Base-by-base conservation (phyloP, 2,113 vertebrate species). In the Diglossa brunneiventris region DNA sequence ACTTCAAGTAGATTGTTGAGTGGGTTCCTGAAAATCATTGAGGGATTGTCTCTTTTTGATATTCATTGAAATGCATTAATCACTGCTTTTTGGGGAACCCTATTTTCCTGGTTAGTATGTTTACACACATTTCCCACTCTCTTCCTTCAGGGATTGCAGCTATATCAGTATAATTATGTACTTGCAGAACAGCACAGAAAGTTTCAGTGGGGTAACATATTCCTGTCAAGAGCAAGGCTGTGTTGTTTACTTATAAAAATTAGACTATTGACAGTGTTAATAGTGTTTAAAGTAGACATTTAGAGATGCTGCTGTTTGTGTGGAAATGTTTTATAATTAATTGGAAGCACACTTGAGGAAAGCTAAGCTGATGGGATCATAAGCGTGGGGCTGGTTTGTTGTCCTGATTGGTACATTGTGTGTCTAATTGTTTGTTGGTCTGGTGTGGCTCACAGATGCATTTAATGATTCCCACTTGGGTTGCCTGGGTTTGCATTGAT, bases 381-480 rank as follows among this genome's bases (percentile, higher is more conserved):
- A 86, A 84, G 62, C 75, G n/a, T 74, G 24, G 83, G 86, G 67
- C 76, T 83, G 67, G 44, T 74, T 94, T 96, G 52, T 90, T 96
- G 82, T 94, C 56, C 94, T 90, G 80, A 85, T 73, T 83, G 89
- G 59, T 70, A 70, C 67, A 37, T 69, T 66, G 52, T 63, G 35
- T 88, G 33, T 74, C 72, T 92, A 95, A 88, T 96, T 95, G 93
- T 76, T 92, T 95, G 92, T 78, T 83, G 87, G 63, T 94, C 68
- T 67, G 81, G 49, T 47, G 27, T 86, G 74, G 75, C 56, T 82
- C 78, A 59, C 67, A 88, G 75, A 91, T 64, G 81, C 53, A 63
- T 59, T 95, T 93, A 97, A 90, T 90, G 92, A 91, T 90, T 93
- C 93, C 90, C 95, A 33, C 76, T 94, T 90, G 93, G 41, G 22